Evolutionary conservation across 2,113 vertebrate genomes (phyloP).

Genomic region (Elaphurus davidianus): DNA sequence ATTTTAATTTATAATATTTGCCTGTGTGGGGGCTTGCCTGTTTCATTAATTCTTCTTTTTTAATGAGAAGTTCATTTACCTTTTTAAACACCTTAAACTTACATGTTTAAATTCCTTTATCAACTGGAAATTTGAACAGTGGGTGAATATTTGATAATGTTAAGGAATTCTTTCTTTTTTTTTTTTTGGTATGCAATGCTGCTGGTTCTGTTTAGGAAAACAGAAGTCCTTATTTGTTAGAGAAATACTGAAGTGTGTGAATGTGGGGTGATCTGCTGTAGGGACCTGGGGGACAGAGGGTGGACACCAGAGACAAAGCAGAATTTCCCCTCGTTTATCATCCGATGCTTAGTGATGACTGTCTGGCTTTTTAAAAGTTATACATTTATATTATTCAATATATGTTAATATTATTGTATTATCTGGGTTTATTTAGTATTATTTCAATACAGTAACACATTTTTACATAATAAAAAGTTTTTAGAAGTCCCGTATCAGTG

Average conservation of each 20-base stretch:
- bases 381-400: not conserved
- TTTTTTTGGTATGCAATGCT: not conserved
- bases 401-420: not conserved
- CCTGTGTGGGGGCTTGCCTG: not conserved
- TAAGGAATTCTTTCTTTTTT: not conserved
- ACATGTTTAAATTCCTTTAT: not conserved
- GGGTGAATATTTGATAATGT: not conserved
- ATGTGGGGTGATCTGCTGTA: not conserved
- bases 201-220: not conserved
- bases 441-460: not conserved
- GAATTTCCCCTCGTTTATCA: not conserved
- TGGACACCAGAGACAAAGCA: no score
- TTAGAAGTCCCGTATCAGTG: not conserved
- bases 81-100: not conserved
- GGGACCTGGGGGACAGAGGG: not conserved
- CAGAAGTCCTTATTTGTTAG: not conserved
- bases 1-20: not conserved
- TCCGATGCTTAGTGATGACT: not conserved
- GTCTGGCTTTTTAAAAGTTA: not conserved
- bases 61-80: not conserved
- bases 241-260: not conserved
- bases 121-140: not conserved
- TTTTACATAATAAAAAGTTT: not conserved
- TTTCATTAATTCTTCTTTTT: not conserved
- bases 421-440: not conserved